Base-by-base conservation (phyloP, 2,797 vertebrate genomes). In the Phrynocephalus forsythii region DNA sequence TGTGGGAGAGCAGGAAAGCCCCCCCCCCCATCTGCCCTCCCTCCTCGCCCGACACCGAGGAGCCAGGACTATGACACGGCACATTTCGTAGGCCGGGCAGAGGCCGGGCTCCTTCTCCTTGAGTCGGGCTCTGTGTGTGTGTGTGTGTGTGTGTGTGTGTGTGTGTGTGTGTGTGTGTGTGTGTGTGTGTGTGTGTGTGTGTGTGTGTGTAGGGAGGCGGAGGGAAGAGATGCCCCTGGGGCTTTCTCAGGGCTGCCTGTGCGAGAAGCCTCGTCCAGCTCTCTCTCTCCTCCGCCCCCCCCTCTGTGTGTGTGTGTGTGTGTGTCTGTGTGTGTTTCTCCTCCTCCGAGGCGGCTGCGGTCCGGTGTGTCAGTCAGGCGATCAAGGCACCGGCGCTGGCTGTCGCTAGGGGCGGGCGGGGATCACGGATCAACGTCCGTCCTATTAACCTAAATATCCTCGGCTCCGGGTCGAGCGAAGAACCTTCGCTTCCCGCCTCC, bases 381-480 rank as follows among this genome's bases (percentile, higher is more conserved):
- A 33, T 15, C 3, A 33, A 28, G 33, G 30, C 66, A 8, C 38
- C 18, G 6, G 73, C 50, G 75, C 69, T 10, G 1, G 52, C 56
- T 28, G 87, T 79, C 26, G 82, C 68, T 8, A 80, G 82, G 68
- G 69, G 77, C 69, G 38, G 83, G 69, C 68, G 90, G 71, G 91
- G 92, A 90, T 52, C 91, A 79, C 84, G 91, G 91, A 90, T 93
- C 92, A 86, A 92, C 93, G 89, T 88, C 89, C 93, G 91, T 87
- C 89, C 90, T 91, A 89, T 95, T 91, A 93, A 94, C 94, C 94
- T 91, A 89, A 94, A 94, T 94, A 87, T 88, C 79, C 88, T 80
- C 28, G 3, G 60, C 71, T 87, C 87, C 79, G 83, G 89, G 79
- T 50, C 60, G 6, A 81, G 83, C 22, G 28, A 33, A 2, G 52